Conservation (phyloP, 2,888 invertebrate genomes). For the Lampropteryx suffumata region DNA sequence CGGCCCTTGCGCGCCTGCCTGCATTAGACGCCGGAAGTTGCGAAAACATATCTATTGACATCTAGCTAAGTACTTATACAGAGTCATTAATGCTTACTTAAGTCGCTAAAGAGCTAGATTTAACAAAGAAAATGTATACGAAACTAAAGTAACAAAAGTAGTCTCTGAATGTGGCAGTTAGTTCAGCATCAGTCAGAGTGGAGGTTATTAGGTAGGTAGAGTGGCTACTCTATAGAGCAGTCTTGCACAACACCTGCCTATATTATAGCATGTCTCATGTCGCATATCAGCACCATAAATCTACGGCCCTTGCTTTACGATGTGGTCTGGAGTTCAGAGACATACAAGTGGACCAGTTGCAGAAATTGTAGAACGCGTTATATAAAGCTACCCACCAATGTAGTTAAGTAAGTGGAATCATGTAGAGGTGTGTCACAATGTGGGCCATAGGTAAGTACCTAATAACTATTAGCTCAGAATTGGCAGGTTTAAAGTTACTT, state of each 20-base stretch:
- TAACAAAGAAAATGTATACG: too few species aligned
- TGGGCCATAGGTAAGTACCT: neutral
- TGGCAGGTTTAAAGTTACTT: too few species aligned
- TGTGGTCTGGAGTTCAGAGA: neutral
- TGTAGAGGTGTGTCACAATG: slow-evolving; percentile 8
- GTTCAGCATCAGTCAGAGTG: too few species aligned
- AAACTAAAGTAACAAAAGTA: too few species aligned
- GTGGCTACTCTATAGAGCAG: neutral
- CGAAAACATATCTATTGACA: slow-evolving; percentile 11
- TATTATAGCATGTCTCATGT: neutral
- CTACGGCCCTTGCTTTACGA: slow-evolving; percentile 11
- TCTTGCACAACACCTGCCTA: slow-evolving; percentile 9
- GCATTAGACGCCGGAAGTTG: slow-evolving; percentile 24
- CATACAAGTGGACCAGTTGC: slow-evolving; percentile 7
- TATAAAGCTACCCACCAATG: too few species aligned
- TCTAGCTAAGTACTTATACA: neutral
- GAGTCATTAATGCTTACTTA: too few species aligned
- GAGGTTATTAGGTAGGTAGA: neutral
- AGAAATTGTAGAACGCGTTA: slow-evolving; percentile 12
- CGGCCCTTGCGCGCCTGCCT: slow-evolving; percentile 16
- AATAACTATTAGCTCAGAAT: too few species aligned
- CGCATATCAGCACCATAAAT: slow-evolving; percentile 12
- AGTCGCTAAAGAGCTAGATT: too few species aligned
- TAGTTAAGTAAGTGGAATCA: too few species aligned
- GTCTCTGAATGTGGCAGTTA: too few species aligned